Evolutionary conservation across 2,888 invertebrate genomes (phyloP).

Genomic region (Odontomyia ornata): DNA sequence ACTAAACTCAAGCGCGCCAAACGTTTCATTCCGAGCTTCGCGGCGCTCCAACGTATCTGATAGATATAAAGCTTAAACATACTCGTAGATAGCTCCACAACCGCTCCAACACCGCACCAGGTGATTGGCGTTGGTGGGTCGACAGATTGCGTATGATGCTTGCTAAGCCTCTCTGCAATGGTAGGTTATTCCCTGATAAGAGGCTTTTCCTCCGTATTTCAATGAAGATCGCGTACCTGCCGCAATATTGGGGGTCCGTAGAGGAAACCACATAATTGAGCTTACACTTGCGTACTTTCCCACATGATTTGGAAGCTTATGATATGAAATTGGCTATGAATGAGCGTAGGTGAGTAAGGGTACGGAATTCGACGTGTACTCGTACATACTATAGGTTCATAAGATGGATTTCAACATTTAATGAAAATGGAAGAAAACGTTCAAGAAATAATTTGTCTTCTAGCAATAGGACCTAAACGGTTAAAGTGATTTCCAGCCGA

Average conservation of each 20-base stretch:
- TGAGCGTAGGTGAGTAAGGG: too few species aligned
- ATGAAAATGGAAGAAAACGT: background rate
- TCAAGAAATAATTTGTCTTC: background rate
- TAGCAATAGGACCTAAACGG: too few species aligned
- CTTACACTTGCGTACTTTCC: background rate
- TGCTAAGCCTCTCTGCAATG: slow-evolving; percentile 29
- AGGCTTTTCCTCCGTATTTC: slow-evolving; percentile 14
- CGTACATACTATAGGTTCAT: too few species aligned
- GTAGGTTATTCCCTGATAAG: slow-evolving; percentile 34
- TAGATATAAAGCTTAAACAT: background rate
- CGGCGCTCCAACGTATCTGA: background rate
- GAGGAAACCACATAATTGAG: background rate
- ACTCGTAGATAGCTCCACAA: background rate
- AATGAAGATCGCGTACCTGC: background rate
- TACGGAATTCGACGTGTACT: too few species aligned
- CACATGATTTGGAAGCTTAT: too few species aligned
- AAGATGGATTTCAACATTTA: background rate
- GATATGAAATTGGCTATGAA: too few species aligned
- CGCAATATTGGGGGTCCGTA: background rate
- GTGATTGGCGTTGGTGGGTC: background rate
- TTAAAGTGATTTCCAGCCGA: too few species aligned
- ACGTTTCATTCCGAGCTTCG: background rate
- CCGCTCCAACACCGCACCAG: too few species aligned
- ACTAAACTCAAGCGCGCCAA: background rate
- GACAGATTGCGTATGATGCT: slow-evolving; percentile 19